phyloP scores from a whole-genome alignment of 2,888 invertebrate genomes.

The Tenodera sinensis region DNA sequence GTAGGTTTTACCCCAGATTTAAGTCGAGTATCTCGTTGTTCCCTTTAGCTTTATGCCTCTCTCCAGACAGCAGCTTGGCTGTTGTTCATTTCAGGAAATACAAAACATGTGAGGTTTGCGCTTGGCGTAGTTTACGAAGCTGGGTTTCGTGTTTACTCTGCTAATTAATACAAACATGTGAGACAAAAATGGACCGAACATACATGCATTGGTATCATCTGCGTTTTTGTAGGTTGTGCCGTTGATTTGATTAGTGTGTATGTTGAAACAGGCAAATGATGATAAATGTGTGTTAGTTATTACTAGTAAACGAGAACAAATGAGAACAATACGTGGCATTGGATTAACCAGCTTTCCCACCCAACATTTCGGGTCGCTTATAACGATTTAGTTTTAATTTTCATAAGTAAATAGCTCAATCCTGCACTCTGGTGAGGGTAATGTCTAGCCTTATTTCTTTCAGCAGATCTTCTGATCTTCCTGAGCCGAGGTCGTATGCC shows the following conservation, averaged over 20 bases:
- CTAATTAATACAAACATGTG: neutral
- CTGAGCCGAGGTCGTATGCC: too few species aligned
- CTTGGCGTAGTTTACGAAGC: neutral
- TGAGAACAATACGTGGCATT: neutral
- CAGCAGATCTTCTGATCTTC: too few species aligned
- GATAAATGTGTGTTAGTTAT: neutral
- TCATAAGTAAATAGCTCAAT: too few species aligned
- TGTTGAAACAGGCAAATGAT: neutral
- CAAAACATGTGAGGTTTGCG: neutral
- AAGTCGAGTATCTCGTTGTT: neutral
- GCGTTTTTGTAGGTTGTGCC: neutral
- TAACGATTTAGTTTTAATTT: too few species aligned
- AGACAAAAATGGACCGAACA: neutral
- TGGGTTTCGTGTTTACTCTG: neutral
- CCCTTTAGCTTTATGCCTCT: neutral
- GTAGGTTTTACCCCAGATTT: too few species aligned
- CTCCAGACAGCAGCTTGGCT: neutral
- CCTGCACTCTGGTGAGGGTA: too few species aligned
- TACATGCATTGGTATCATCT: neutral
- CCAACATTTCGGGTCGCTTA: too few species aligned
- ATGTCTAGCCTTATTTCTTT: too few species aligned
- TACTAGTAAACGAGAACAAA: neutral
- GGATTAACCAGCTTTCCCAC: too few species aligned
- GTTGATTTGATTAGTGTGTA: neutral
- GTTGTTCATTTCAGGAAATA: neutral